These are phyloP conservation scores for Belonocnema kinseyi DNA, from an alignment of 1,140 invertebrate species.

Conservation along the genomic window DNA sequence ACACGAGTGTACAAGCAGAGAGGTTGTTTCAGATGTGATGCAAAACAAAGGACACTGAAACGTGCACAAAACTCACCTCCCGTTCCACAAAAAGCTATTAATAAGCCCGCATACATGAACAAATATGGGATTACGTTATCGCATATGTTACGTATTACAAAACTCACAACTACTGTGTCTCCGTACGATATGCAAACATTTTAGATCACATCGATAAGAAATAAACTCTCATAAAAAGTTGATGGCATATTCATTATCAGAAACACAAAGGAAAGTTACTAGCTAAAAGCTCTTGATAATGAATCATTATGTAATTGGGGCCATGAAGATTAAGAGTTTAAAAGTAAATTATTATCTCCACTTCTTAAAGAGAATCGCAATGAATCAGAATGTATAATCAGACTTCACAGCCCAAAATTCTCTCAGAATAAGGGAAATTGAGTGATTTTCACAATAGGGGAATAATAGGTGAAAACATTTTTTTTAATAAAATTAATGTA, in stretches of 20 bases:
- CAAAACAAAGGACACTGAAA: constrained; percentile 26
- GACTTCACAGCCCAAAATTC: too few species aligned
- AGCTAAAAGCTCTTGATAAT: too few species aligned
- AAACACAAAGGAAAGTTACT: not conserved
- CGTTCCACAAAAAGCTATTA: constrained; percentile 27
- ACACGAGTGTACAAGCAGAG: not conserved
- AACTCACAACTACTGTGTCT: constrained; percentile 23
- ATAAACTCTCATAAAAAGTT: not conserved
- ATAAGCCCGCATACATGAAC: constrained; percentile 27
- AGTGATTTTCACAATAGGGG: too few species aligned
- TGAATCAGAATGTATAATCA: too few species aligned
- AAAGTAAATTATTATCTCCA: too few species aligned
- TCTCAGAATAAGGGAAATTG: too few species aligned
- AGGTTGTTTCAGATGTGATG: constrained; percentile 10
- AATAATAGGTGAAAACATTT: too few species aligned
- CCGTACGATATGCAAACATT: not conserved
- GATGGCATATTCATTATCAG: not conserved
- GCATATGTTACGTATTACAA: constrained; percentile 5
- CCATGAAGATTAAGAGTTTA: too few species aligned
- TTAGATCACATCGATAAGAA: not conserved
- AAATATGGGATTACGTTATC: constrained; percentile 30
- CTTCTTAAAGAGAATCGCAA: too few species aligned
- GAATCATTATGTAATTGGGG: too few species aligned
- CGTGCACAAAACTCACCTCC: constrained; percentile 25
- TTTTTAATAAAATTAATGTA: too few species aligned